Percentiles rank a stretch among this genome's conserved stretches.
Evolutionary conservation across 2,113 vertebrate genomes (phyloP).

Genomic region (Gopherus flavomarginatus): DNA sequence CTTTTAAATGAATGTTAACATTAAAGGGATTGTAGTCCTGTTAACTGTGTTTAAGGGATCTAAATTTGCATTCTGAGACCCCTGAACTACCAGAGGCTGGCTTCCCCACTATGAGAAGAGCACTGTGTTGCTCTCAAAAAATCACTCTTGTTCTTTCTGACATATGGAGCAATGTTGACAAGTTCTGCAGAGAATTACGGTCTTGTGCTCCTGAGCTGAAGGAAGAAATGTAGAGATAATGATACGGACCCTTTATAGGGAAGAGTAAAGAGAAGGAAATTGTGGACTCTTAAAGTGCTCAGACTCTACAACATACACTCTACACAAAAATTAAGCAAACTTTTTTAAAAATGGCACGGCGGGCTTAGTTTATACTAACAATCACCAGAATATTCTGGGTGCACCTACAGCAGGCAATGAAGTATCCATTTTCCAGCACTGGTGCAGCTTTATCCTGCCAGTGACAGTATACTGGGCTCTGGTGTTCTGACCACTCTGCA

Average conservation of each 20-base stretch:
- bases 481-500: not conserved
- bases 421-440: not conserved
- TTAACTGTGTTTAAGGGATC: accelerated
- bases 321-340: not conserved
- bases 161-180: not conserved
- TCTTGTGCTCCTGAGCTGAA: accelerated
- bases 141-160: not conserved
- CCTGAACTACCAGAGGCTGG: accelerated
- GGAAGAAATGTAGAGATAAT: not conserved
- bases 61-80: accelerated
- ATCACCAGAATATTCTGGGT: not conserved
- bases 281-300: not conserved
- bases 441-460: not conserved
- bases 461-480: not conserved
- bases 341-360: not conserved
- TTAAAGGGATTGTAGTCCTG: not conserved
- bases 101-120: accelerated
- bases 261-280: not conserved
- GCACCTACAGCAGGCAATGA: not conserved
- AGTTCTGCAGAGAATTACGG: not conserved
- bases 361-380: not conserved
- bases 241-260: not conserved
- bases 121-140: accelerated
- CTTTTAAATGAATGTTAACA: not conserved
- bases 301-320: not conserved